Conservation (phyloP, 2,797 vertebrate species). For the Nyctalus aviator region DNA sequence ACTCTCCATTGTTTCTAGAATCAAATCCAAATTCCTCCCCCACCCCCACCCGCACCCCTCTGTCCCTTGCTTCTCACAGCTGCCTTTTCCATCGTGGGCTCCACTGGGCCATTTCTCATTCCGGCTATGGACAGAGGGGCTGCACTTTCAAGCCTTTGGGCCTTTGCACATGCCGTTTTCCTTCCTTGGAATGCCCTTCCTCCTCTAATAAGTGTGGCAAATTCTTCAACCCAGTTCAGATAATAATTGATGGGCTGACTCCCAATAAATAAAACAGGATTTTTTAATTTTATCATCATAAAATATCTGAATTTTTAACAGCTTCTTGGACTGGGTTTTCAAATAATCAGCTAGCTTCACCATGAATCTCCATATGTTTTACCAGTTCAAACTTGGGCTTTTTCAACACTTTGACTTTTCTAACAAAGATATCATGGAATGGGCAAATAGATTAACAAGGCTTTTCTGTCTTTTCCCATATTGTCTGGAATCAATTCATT, state of each 20-base stretch:
- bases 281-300: neutral
- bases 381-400: neutral
- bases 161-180: neutral
- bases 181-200: neutral
- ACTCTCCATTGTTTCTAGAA: neutral
- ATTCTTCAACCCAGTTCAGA: neutral
- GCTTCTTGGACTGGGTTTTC: neutral
- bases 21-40: neutral
- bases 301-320: neutral
- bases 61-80: neutral
- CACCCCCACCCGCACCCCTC: no score
- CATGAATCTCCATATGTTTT: neutral
- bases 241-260: neutral
- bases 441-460: neutral
- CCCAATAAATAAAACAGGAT: no score
- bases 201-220: neutral
- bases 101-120: neutral
- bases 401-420: neutral
- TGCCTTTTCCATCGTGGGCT: fast-evolving
- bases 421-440: neutral
- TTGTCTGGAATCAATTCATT: neutral
- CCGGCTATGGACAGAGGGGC: neutral
- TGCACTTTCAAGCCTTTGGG: neutral
- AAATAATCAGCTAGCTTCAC: neutral
- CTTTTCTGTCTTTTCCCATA: neutral